Evolutionary conservation across 2,113 vertebrate species (phyloP).

Genomic region (Semicossyphus pulcher): DNA sequence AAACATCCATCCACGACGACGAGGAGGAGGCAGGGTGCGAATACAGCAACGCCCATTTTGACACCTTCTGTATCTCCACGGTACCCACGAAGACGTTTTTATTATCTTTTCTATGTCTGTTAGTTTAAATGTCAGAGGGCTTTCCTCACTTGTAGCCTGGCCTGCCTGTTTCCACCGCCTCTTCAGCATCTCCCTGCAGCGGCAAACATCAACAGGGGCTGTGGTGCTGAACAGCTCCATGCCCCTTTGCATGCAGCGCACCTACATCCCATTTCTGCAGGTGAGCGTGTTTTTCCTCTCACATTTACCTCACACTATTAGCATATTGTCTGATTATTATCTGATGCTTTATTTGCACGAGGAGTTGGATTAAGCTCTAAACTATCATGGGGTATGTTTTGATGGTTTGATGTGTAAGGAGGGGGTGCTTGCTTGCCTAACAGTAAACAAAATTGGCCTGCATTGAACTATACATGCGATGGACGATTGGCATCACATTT

Average conservation of each 20-base stretch:
- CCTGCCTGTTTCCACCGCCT: slow-evolving; percentile 33
- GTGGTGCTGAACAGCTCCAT: slow-evolving; percentile 26
- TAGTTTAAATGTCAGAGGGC: background rate
- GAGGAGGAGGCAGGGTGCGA: slow-evolving; percentile 49
- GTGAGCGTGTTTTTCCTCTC: slow-evolving; percentile 41
- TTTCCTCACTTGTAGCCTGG: slow-evolving; percentile 14
- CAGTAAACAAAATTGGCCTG: slow-evolving; percentile 55
- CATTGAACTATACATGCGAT: slow-evolving; percentile 2
- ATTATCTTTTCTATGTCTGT: background rate
- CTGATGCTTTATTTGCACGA: background rate
- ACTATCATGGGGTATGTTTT: background rate
- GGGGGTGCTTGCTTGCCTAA: slow-evolving; percentile 8
- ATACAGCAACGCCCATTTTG: slow-evolving; percentile 67
- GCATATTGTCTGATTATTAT: too few species aligned
- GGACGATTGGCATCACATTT: too few species aligned
- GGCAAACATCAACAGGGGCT: slow-evolving; percentile 24
- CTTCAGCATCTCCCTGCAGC: slow-evolving; percentile 44
- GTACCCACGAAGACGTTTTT: background rate
- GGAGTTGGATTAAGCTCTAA: background rate
- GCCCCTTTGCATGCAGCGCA: slow-evolving; percentile 30
- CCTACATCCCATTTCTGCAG: slow-evolving; percentile 46
- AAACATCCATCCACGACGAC: slow-evolving; percentile 68
- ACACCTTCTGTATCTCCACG: slow-evolving; percentile 31
- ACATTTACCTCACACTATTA: background rate
- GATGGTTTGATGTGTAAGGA: background rate